Base-by-base conservation (phyloP, 2,113 vertebrate genomes). In the Geococcyx californianus region DNA sequence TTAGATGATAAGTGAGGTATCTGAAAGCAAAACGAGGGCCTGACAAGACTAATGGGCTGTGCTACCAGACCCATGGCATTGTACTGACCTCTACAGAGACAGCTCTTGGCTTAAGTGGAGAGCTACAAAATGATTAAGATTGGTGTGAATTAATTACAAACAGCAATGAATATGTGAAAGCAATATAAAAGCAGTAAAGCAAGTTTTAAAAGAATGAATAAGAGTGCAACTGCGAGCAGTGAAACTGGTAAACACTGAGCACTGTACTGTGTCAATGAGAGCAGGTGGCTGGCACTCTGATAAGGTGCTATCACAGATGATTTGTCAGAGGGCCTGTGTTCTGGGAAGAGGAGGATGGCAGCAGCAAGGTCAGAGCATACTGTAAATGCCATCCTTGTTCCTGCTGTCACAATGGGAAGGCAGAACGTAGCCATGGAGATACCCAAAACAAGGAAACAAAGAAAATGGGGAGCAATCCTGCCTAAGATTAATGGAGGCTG, bases 41-140 rank as follows among this genome's bases (percentile, higher is more conserved):
- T 45, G 38, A 31, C 33, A 13, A 90, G n/a, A n/a, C n/a, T 33
- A 1, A 34, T 17, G 5, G 28, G 4, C 31, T 25, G 16, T 23
- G 12, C 72, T 11, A 19, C 33, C 19, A 83, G 36, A 42, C 6
- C 20, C 13, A 1, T n/a, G 31, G 21, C 21, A 90, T 59, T 69
- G 31, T 26, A 7, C 28, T 31, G 63, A 49, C 26, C 34, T 49
- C 54, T 40, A 2, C 3, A 76, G 58, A 0, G 0, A 18, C 3
- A 59, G 47, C 20, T 77, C 19, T 69, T 58, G 18, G 34, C 42
- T 70, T 13, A 33, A 10, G 11, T 5, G 38, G 14, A 44, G 40
- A 24, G 49, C 13, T 67, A 84, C n/a, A 51, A n/a, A 68, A 47
- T 49, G 59, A 74, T 25, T 60, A 38, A 33, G 7, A 40, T 10